Conservation (phyloP, 2,888 invertebrate species). For the Patella ulyssiponensis region DNA sequence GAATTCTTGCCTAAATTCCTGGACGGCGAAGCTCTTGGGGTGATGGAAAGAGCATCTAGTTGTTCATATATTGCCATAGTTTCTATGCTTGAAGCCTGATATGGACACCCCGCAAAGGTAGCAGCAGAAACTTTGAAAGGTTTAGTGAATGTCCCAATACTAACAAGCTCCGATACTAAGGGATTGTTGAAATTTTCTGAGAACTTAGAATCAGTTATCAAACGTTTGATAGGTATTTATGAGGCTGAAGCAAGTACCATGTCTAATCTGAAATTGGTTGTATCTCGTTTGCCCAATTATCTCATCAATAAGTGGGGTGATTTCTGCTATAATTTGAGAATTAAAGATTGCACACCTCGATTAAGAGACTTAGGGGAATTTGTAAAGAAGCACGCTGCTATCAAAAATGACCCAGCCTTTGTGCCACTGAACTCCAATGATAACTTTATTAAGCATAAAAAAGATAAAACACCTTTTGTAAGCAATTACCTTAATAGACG, state of each 20-base stretch:
- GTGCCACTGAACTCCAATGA: background rate
- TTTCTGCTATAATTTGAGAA: background rate
- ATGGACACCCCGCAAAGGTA: background rate
- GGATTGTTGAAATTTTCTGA: slow-evolving; percentile 2
- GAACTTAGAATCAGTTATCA: background rate
- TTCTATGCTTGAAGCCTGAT: background rate
- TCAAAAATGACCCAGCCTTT: background rate
- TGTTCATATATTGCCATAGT: background rate
- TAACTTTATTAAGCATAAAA: background rate
- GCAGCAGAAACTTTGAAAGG: background rate
- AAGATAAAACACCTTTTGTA: background rate
- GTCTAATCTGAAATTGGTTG: background rate
- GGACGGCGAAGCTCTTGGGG: background rate
- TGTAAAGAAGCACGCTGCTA: background rate
- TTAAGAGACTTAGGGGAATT: too few relatives aligned
- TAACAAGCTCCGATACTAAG: background rate
- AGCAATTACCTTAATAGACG: background rate
- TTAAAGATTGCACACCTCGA: background rate
- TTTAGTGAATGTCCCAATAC: background rate
- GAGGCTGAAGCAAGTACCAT: background rate
- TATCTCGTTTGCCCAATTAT: background rate
- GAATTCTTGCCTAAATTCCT: background rate
- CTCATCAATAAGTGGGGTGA: background rate
- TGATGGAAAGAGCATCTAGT: background rate
- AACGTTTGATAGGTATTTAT: background rate